Percentiles rank a stretch among this genome's conserved stretches.
Conservation (phyloP, 2,113 vertebrate genomes). For the Gopherus flavomarginatus region DNA sequence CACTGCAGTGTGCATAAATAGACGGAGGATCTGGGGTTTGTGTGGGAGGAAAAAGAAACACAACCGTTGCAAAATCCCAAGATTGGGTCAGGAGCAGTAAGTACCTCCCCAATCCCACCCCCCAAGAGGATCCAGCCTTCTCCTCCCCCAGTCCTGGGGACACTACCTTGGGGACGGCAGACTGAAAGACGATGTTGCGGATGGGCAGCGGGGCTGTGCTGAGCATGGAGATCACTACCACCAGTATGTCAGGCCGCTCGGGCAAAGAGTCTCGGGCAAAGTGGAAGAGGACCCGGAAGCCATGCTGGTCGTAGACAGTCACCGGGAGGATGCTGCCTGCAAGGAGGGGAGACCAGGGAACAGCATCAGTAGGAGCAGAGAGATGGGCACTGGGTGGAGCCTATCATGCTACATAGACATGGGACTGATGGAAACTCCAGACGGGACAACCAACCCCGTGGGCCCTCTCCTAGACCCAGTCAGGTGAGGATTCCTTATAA, state of each 20-base stretch:
- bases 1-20: not conserved
- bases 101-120: not conserved
- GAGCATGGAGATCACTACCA: slow-evolving; percentile 98
- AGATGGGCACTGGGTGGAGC: not conserved
- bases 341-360: not conserved
- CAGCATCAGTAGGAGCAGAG: not conserved
- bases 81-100: not conserved
- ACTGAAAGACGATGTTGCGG: slow-evolving; percentile 94
- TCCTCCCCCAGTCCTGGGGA: not conserved
- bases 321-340: slow-evolving; percentile 94
- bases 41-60: not conserved
- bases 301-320: slow-evolving; percentile 94
- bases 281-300: slow-evolving; percentile 95
- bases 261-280: slow-evolving; percentile 91
- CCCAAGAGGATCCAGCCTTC: not conserved
- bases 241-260: slow-evolving; percentile 88
- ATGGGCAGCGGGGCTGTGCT: slow-evolving; percentile 92
- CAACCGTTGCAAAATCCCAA: not conserved
- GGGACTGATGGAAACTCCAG: not conserved
- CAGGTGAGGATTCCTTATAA: not conserved
- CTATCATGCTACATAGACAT: not conserved
- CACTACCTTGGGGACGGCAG: slow-evolving; percentile 94
- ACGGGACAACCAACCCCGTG: not conserved
- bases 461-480: not conserved
- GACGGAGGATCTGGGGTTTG: not conserved